A percentile compares a stretch with the other conserved stretches of the same genome.
Conservation (phyloP, 2,888 invertebrate species). For the Gonocerus acuteangulatus region DNA sequence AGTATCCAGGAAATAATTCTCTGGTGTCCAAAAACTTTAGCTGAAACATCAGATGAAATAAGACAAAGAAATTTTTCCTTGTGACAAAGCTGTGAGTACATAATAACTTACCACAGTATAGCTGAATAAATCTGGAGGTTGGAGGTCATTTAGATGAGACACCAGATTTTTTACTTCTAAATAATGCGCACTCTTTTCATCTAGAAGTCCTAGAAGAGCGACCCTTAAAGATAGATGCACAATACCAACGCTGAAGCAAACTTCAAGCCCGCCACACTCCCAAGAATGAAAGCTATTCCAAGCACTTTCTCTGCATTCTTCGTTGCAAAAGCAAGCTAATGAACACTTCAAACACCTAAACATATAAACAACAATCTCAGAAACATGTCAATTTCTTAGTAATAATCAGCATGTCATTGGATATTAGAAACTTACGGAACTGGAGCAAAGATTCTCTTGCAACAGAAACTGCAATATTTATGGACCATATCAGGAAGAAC, state of each 20-base stretch:
- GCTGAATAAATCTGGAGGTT: conserved; percentile 56
- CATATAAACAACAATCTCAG: conserved; percentile 12
- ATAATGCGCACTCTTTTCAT: conserved; percentile 46
- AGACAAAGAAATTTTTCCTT: no score
- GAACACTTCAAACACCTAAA: conserved; percentile 59
- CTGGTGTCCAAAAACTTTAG: neutral
- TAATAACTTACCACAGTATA: conserved; percentile 64
- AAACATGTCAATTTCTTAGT: neutral
- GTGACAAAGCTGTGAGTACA: no score
- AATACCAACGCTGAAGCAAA: conserved; percentile 66
- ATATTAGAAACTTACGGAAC: conserved; percentile 53
- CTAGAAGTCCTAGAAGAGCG: conserved; percentile 49
- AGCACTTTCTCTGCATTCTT: conserved; percentile 53
- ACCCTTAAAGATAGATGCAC: conserved; percentile 68
- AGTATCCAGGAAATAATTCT: neutral
- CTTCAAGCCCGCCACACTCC: conserved; percentile 59
- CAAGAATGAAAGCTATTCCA: conserved; percentile 55
- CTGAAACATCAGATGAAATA: no score
- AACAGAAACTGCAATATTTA: conserved; percentile 67
- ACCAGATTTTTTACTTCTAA: conserved; percentile 62
- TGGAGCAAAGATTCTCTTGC: conserved; percentile 50
- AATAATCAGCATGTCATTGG: neutral
- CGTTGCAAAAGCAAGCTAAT: conserved; percentile 60
- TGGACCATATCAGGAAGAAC: conserved; percentile 50
- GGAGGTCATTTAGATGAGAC: conserved; percentile 64